Conservation (phyloP, 2,797 vertebrate species). For the Hirundo rustica region DNA sequence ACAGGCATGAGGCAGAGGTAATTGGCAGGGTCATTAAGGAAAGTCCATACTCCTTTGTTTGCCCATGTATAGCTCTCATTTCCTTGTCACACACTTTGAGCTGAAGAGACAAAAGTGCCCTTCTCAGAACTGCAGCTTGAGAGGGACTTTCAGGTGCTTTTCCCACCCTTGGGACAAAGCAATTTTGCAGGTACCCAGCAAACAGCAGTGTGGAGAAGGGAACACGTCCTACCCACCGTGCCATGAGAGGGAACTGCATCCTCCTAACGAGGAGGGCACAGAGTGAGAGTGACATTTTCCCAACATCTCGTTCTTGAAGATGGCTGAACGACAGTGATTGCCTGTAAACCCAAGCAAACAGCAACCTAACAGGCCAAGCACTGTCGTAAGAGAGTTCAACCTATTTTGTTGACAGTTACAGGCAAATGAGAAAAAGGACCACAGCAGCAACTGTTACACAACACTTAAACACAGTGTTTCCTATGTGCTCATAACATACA, state of each 20-base stretch:
- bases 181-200: not conserved
- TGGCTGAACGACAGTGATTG: not conserved
- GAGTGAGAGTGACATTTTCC: not conserved
- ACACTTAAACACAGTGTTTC: not conserved
- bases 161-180: not conserved
- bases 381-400: not conserved
- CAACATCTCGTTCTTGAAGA: not conserved
- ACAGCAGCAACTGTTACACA: not conserved
- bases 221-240: not conserved
- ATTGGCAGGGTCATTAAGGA: not conserved
- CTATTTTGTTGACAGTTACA: not conserved
- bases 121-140: not conserved
- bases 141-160: not conserved
- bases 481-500: not conserved
- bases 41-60: not conserved
- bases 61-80: not conserved
- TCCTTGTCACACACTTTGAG: not conserved
- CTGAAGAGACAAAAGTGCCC: not conserved
- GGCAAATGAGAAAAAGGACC: not conserved
- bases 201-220: not conserved
- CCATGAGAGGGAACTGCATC: not conserved
- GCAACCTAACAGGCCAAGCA: not conserved
- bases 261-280: not conserved
- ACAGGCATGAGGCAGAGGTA: not conserved
- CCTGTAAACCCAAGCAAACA: not conserved